Base-by-base conservation (phyloP, 2,113 vertebrate species). In the Xenotilapia longispinis region DNA sequence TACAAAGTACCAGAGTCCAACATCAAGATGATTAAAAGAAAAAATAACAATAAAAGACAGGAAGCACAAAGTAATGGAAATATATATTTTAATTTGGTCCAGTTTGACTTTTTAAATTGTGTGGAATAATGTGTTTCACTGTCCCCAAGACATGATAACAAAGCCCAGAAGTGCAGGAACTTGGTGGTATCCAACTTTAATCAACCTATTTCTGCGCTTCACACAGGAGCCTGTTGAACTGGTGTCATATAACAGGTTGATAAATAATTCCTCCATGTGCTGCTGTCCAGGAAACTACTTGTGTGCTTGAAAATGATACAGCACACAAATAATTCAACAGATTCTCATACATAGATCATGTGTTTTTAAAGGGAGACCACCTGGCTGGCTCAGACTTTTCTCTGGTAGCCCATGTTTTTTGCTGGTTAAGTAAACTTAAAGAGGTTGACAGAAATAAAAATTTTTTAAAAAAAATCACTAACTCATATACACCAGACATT, bases 181-280 rank as follows among this genome's bases (percentile, higher is more conserved):
- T 7, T 80, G 78, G 26, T 73, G 65, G 21, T 26, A 42, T 73
- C 38, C 68, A 73, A 6, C 21, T 7, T 26, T 73, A 45, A 45
- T 26, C 21, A n/a, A 40, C 28, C 2, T 57, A 49, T 51, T 42
- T 45, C 23, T 19, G 38, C 9, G 23, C 57, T 45, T 55, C 83
- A 70, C 81, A 40, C 31, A 47, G 78, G 26, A 33, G 51, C 51
- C 21, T 45, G 13, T 70, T 15, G 42, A 17, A 68, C 21, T 23
- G 17, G 82, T 85, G 79, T 92, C 60, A 2, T 51, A 80, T 93
- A 33, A 81, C 92, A 83, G 5, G 17, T 86, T 90, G 42, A 93
- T 93, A 28, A 68, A 94, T 92, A 85, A 94, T 92, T 92, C 40
- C 55, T 93, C 68, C 36, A 15, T 42, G 54, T 11, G 80, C 31